These are phyloP conservation scores for Druon quercuslanigerum DNA, from an alignment of 1,140 invertebrate species.

Conservation along the genomic window DNA sequence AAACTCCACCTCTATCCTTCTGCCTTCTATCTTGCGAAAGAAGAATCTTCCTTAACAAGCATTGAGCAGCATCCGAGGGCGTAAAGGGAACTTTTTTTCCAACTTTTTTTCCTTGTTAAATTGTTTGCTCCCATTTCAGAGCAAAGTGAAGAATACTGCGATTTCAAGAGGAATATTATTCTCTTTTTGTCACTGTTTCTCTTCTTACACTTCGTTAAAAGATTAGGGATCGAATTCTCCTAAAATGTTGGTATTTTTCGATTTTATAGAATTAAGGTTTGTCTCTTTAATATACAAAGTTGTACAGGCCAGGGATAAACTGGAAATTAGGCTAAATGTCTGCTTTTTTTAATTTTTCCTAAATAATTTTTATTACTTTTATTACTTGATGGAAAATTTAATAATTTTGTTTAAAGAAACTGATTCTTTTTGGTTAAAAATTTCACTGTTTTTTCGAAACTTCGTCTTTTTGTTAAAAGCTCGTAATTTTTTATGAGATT, in stretches of 20 bases:
- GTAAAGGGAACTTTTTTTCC: constrained; percentile 50
- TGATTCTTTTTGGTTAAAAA: no score
- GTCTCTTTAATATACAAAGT: no score
- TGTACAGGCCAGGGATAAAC: no score
- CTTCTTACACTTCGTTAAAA: background rate
- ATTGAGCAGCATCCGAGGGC: constrained; percentile 38
- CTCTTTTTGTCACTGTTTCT: background rate
- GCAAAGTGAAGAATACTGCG: background rate
- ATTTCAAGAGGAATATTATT: background rate
- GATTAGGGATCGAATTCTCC: background rate
- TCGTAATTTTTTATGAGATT: no score
- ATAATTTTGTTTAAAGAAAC: no score
- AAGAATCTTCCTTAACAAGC: constrained; percentile 29
- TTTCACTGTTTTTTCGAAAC: no score
- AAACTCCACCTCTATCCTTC: constrained; percentile 36
- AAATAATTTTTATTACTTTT: no score
- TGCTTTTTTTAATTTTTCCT: no score
- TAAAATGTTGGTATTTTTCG: background rate
- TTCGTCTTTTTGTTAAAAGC: no score
- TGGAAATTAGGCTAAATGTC: no score
- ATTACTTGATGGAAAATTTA: no score
- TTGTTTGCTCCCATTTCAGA: constrained; percentile 58
- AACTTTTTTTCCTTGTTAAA: constrained; percentile 62
- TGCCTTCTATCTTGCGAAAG: constrained; percentile 29
- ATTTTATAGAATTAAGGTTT: no score